phyloP scores from a whole-genome alignment of 2,888 invertebrate genomes.

The Micoletzkya japonica region DNA sequence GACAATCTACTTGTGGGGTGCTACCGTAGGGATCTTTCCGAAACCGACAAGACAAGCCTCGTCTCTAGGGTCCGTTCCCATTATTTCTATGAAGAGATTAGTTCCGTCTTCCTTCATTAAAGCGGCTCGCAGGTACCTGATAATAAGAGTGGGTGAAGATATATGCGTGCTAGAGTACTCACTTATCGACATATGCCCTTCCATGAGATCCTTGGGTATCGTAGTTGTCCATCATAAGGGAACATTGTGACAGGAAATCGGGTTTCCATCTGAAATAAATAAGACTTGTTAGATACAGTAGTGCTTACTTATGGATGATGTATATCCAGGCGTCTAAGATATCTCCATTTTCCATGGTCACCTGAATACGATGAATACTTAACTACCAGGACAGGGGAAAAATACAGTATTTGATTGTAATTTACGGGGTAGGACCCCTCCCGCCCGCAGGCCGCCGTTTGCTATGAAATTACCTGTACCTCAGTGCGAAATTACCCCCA shows the following conservation, averaged over 20 bases:
- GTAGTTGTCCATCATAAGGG: slow-evolving; percentile 38
- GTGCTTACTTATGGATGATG: slow-evolving; percentile 25
- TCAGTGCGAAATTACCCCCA: no score
- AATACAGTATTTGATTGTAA: no score
- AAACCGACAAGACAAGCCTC: slow-evolving; percentile 7
- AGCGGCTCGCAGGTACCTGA: slow-evolving; percentile 15
- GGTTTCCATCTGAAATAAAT: background rate
- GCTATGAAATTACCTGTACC: no score
- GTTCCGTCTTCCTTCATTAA: slow-evolving; percentile 24
- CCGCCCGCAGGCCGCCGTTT: no score
- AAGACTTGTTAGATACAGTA: background rate
- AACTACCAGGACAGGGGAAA: no score
- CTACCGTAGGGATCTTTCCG: background rate
- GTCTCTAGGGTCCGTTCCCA: slow-evolving; percentile 20
- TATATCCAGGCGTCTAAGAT: slow-evolving; percentile 20
- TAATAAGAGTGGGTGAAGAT: background rate
- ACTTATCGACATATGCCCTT: slow-evolving; percentile 50
- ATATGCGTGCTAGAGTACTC: background rate
- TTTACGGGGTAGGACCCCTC: no score
- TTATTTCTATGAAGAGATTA: slow-evolving; percentile 17
- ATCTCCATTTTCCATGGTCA: slow-evolving; percentile 1
- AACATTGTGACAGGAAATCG: slow-evolving; percentile 1
- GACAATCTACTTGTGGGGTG: no score
- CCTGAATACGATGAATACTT: background rate
- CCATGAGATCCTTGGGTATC: slow-evolving; percentile 47